Evolutionary conservation across 2,888 invertebrate genomes (phyloP), one percentile per base, ranked within the genome.

Genomic region (Drosophila affinis): DNA sequence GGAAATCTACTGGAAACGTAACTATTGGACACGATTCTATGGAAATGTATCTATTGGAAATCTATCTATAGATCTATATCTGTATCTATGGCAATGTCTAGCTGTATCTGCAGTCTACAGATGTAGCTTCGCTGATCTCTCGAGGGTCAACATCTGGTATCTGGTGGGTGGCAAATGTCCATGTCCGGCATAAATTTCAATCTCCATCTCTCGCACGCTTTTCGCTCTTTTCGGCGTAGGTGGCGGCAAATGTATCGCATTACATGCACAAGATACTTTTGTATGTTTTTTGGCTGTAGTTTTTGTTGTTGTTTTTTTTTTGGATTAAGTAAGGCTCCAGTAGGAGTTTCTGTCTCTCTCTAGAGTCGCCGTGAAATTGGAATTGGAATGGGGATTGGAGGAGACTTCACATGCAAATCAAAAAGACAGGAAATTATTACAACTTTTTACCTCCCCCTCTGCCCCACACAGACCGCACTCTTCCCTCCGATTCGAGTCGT

Each of bases 351-450:
- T 2, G 14, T 39, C n/a, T 1, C 39, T 39, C 18, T 52, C 17
- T 18, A 48, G 55, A 58, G 29, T 24, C 54, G 65, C 45, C 51
- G 68, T 72, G 27, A 7, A 27, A 27, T 27, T 27, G 82, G 69
- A 76, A 56, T 59, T 77, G 49, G 63, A 81, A 55, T 53, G 24
- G 61, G 67, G 54, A 58, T 62, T 14, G n/a, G 18, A 21, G n/a
- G 12, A 44, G 46, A 73, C 34, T 64, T 58, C 69, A 64, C 82
- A 83, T 83, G 83, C 88, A 83, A 87, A 83, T 89, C 89, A 85
- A 52, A 65, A 29, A 81, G 77, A 59, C 83, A 83, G 83, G 83
- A 83, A 83, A 89, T 83, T 81, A 83, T 89, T 87, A 87, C 86
- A 76, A 65, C 81, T 80, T 69, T 82, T 69, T 59, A 72, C 18